phyloP scores from a whole-genome alignment of 1,140 invertebrate genomes.

The Vanessa atalanta region DNA sequence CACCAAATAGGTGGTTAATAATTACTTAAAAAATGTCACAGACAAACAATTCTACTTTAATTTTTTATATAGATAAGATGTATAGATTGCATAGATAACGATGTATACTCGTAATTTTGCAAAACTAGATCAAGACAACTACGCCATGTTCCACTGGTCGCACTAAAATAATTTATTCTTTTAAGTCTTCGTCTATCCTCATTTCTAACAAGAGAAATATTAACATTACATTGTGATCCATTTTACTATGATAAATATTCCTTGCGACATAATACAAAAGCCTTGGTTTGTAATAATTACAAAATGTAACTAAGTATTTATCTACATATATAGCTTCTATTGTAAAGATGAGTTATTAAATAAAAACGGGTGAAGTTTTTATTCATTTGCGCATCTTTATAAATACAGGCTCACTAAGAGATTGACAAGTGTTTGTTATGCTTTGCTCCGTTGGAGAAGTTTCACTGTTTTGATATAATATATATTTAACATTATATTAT shows the following conservation, averaged over 20 bases:
- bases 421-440: background rate
- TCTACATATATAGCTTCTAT: background rate
- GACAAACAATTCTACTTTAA: too few species aligned
- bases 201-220: conserved; percentile 6
- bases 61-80: too few species aligned
- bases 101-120: too few species aligned
- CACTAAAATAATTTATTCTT: conserved; percentile 4
- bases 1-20: too few species aligned
- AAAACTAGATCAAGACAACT: too few species aligned
- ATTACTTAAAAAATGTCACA: too few species aligned
- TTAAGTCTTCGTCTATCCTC: background rate
- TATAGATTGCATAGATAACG: too few species aligned
- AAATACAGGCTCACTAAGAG: conserved; percentile 2
- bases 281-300: conserved; percentile 5
- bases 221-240: background rate
- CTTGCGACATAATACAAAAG: conserved; percentile 1
- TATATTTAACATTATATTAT: too few species aligned
- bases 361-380: background rate
- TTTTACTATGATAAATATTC: conserved; percentile 2
- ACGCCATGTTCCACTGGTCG: background rate
- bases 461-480: background rate
- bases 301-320: background rate
- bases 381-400: background rate
- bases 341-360: conserved; percentile 1
- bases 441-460: background rate